These are phyloP conservation scores for Marasmarcha lunaedactyla DNA, from an alignment of 2,888 invertebrate genomes.

Conservation along the genomic window DNA sequence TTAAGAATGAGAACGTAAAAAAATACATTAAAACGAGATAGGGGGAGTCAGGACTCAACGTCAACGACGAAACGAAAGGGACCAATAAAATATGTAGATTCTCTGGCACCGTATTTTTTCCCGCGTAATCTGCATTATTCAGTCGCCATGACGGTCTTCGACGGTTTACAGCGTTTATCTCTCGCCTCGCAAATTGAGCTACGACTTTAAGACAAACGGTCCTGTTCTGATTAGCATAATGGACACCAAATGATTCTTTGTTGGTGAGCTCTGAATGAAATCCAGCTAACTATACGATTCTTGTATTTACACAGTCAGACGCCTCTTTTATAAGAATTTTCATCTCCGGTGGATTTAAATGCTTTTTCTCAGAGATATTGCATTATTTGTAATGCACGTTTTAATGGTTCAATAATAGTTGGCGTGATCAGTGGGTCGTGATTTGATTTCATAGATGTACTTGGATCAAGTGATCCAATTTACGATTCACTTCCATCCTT, in stretches of 20 bases:
- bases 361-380: too few relatives aligned
- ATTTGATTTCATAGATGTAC: too few relatives aligned
- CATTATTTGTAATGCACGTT: too few relatives aligned
- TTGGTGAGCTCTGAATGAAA: constrained; percentile 50
- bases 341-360: too few relatives aligned
- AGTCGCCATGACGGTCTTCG: constrained; percentile 70
- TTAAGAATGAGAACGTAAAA: background rate
- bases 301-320: background rate
- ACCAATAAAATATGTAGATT: constrained; percentile 70
- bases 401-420: too few relatives aligned
- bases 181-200: constrained; percentile 70
- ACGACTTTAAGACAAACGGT: constrained; percentile 71
- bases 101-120: constrained; percentile 68
- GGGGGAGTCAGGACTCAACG: background rate
- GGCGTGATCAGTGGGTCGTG: too few relatives aligned
- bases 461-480: too few relatives aligned
- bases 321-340: background rate
- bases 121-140: constrained; percentile 70
- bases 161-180: constrained; percentile 71
- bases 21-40: constrained; percentile 11
- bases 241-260: constrained; percentile 63
- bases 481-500: too few relatives aligned
- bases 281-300: constrained; percentile 32
- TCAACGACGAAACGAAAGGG: background rate
- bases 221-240: constrained; percentile 69